A percentile compares a stretch with the other conserved stretches of the same genome.
These are phyloP conservation scores for Oscheius onirici DNA, from an alignment of 2,888 invertebrate species.

Conservation along the genomic window DNA sequence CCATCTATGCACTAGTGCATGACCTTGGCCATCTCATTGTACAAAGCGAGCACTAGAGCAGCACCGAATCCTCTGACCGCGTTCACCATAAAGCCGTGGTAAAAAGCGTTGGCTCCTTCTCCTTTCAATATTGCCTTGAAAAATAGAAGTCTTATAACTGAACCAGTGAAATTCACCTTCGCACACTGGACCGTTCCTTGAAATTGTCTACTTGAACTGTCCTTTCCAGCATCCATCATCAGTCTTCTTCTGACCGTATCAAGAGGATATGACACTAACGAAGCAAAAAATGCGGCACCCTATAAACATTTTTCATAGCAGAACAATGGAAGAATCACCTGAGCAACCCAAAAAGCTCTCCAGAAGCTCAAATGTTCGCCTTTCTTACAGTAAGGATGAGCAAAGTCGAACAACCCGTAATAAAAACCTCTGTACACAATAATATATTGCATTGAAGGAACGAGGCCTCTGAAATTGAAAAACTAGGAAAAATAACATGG, in stretches of 20 bases:
- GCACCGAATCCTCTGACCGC: conserved; percentile 91
- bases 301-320: conserved; percentile 73
- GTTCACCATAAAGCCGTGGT: conserved; percentile 95
- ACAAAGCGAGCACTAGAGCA: conserved; percentile 89
- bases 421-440: conserved; percentile 86
- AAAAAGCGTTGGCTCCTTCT: conserved; percentile 87
- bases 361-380: conserved; percentile 89
- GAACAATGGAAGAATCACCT: no score
- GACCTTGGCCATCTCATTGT: conserved; percentile 85
- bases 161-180: conserved; percentile 55
- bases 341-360: conserved; percentile 84
- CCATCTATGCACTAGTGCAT: conserved; percentile 31
- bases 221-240: conserved; percentile 94
- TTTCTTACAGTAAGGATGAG: conserved; percentile 87
- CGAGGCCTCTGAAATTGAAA: conserved; percentile 79
- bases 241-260: conserved; percentile 93
- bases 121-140: conserved; percentile 79
- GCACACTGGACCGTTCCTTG: conserved; percentile 59
- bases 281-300: conserved; percentile 86
- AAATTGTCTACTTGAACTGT: conserved; percentile 41
- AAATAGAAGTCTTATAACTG: no score
- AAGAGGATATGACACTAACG: conserved; percentile 94
- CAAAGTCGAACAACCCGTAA: conserved; percentile 73
- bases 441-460: conserved; percentile 88
- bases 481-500: background rate